Conservation (phyloP, 2,797 vertebrate species). For the Tragelaphus eurycerus region DNA sequence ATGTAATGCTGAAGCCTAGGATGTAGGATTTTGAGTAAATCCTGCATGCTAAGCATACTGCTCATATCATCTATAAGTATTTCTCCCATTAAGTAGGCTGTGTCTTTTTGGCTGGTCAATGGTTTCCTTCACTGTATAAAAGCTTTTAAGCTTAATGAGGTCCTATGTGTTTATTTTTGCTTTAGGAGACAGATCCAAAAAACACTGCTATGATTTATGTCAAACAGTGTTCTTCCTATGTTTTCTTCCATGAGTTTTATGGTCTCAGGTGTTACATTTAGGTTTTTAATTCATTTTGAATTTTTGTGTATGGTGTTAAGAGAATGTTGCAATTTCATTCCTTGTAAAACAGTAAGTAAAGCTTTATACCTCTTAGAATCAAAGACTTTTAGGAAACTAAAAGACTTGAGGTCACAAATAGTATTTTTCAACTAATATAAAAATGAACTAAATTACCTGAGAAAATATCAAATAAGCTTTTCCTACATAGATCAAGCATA, state of each 20-base stretch:
- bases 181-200: background rate
- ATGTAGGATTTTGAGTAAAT: background rate
- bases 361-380: background rate
- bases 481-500: background rate
- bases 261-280: background rate
- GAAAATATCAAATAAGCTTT: background rate
- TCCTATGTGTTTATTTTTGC: background rate
- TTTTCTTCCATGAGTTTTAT: background rate
- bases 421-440: slow-evolving; percentile 22
- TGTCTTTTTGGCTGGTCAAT: background rate
- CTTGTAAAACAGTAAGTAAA: background rate
- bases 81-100: background rate
- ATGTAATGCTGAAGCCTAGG: background rate
- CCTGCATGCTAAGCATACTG: background rate
- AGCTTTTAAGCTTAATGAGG: background rate
- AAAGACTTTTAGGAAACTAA: background rate
- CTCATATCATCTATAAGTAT: background rate
- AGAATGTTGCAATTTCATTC: background rate
- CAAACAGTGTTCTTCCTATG: background rate
- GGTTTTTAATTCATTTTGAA: background rate
- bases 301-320: background rate
- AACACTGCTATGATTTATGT: background rate
- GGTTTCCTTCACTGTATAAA: background rate
- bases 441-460: background rate
- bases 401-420: background rate